Evolutionary conservation across 2,888 invertebrate genomes (phyloP), one percentile per base, ranked within the genome.

Genomic region (Pegoplata infirma): DNA sequence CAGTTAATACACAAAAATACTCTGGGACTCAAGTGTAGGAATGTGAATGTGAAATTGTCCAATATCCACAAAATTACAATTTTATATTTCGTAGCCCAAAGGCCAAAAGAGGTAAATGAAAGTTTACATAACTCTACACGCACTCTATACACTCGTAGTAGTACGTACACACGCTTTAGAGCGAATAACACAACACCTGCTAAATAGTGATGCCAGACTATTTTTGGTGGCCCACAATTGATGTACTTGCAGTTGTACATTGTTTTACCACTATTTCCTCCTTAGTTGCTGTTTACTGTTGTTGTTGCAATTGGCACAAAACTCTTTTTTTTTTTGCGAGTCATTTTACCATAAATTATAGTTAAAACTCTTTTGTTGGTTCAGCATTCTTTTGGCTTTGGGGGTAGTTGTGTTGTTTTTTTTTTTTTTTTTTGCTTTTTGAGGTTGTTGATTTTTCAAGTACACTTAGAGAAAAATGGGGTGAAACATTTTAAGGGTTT

Each of bases 291-390:
- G n/a, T n/a, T n/a, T n/a, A n/a, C n/a, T n/a, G n/a, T n/a, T n/a
- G n/a, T n/a, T 23, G 58, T 19, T 58, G 58, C 16, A 5, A n/a
- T 14, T 12, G 55, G 28, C 10, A 59, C 19, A 25, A n/a, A 59
- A 16, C 5, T 47, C 59, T 21, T 36, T n/a, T n/a, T n/a, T n/a
- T n/a, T n/a, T 23, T 71, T 71, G 78, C 78, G 55, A 59, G 64
- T 71, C 16, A 74, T 71, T 79, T 74, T 49, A 23, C 78, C 74
- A 79, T 79, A 79, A 79, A 79, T 74, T 79, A 74, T 46, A 49
- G 61, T 61, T 55, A 55, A 64, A 66, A 55, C 36, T 23, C 32
- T 23, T 63, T 32, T 25, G 16, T n/a, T 46, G 16, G 14, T 7
- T 14, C 8, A 14, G 5, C 21, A 49, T 63, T 17, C 63, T 19